These are phyloP conservation scores for Polyergus mexicanus DNA, from an alignment of 1,140 invertebrate genomes.

Conservation along the genomic window DNA sequence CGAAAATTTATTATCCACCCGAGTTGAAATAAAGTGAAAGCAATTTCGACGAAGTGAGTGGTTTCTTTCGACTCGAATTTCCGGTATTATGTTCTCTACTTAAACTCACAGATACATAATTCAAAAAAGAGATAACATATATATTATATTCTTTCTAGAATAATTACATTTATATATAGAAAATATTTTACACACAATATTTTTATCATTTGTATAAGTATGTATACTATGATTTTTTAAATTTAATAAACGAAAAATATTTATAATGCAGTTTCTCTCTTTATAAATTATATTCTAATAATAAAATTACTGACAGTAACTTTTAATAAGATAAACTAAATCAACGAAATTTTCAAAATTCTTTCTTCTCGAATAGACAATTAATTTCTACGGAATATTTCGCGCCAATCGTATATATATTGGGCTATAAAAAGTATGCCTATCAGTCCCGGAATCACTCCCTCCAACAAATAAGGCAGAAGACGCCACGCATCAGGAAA, in stretches of 20 bases:
- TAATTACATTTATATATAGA: constrained; percentile 3
- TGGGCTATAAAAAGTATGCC: constrained; percentile 7
- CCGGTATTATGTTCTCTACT: constrained; percentile 51
- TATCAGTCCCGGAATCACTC: constrained; percentile 64
- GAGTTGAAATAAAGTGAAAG: constrained; percentile 51
- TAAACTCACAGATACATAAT: constrained; percentile 50
- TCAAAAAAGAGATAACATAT: neutral
- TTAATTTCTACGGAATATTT: constrained; percentile 54
- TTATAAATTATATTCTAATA: neutral
- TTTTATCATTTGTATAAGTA: neutral
- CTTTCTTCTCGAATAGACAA: neutral
- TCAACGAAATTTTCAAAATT: neutral
- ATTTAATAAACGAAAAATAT: neutral
- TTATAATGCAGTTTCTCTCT: neutral
- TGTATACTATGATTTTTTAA: neutral
- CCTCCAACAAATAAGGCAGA: constrained; percentile 71
- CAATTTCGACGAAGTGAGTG: constrained; percentile 54
- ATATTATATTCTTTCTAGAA: too few relatives aligned
- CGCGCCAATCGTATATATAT: neutral
- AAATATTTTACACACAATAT: neutral
- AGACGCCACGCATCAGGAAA: constrained; percentile 66
- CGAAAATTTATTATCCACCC: constrained; percentile 53
- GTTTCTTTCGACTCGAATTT: constrained; percentile 57
- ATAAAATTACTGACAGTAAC: too few relatives aligned
- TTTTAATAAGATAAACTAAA: neutral